phyloP scores from a whole-genome alignment of 2,888 invertebrate genomes.

The Nomada hirtipes region DNA sequence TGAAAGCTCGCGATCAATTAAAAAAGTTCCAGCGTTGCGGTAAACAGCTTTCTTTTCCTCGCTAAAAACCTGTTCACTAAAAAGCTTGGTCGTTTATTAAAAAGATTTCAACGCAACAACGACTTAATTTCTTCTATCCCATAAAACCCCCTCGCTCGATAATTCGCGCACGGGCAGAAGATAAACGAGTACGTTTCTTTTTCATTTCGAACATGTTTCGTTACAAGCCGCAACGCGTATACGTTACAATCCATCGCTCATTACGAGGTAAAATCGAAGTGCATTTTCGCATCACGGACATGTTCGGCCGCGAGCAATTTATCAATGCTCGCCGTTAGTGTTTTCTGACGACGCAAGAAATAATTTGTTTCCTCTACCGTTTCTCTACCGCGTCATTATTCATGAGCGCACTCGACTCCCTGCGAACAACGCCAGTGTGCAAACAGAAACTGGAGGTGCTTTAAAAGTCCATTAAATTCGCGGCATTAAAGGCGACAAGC shows the following conservation, averaged over 20 bases:
- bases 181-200: not conserved
- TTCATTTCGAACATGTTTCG: not conserved
- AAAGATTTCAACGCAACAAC: not conserved
- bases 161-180: not conserved
- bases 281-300: not conserved
- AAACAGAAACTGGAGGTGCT: not conserved
- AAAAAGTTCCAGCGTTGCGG: constrained; percentile 16
- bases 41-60: constrained; percentile 16
- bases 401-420: constrained; percentile 2
- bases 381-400: constrained; percentile 14
- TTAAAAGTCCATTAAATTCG: not conserved
- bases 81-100: not conserved
- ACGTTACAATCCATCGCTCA: not conserved
- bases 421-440: not conserved
- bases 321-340: not conserved
- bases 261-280: not conserved
- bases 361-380: constrained; percentile 19
- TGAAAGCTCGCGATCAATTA: constrained; percentile 21
- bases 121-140: constrained; percentile 12
- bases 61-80: not conserved
- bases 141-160: not conserved
- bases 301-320: constrained; percentile 6
- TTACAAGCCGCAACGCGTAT: not conserved
- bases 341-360: constrained; percentile 9
- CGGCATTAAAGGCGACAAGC: too few relatives aligned